Evolutionary conservation across 2,888 invertebrate genomes (phyloP), one percentile per base, ranked within the genome.

Genomic region (Campoletis raptor): DNA sequence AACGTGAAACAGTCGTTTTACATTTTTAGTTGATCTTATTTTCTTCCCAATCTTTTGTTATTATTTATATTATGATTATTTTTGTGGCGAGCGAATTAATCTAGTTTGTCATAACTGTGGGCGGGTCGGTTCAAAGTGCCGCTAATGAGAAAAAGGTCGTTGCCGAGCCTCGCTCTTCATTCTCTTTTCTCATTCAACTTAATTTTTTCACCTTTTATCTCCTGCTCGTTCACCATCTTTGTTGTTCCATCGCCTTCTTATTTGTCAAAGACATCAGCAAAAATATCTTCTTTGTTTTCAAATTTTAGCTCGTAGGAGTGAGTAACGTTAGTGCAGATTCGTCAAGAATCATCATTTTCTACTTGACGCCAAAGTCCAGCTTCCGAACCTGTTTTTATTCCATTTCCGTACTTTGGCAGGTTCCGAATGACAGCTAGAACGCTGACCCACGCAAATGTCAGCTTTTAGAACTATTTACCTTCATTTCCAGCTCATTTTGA

Each of bases 91-190:
- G 91, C 89, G 92, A 94, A 94, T 94, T 94, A 94, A 94, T 94
- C 94, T 94, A 94, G 94, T 94, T 94, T 94, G 94, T 94, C 94
- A 94, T 94, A 93, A 94, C 92, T 93, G 88, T 93, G 94, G 94
- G 93, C 94, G 94, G 94, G 92, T 92, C 91, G 92, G 93, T 93
- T 94, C 94, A 94, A 94, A 94, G 94, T 91, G 93, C 93, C 93
- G 93, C 94, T 94, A 94, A 94, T 94, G 94, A 94, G 94, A 93
- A 93, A 93, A 93, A 92, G 93, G 83, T 66, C 78, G 69, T 36
- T 80, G 83, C 76, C 81, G 66, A 79, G 73, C 74, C 54, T 66
- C 74, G 67, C 76, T 64, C 72, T 67, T 86, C 78, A 67, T 81
- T 78, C 72, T 21, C 18, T 45, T 66, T 30, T 57, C 40, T 36